Conservation (phyloP, 2,113 vertebrate genomes). For the Cyphomyrus discorhynchus region DNA sequence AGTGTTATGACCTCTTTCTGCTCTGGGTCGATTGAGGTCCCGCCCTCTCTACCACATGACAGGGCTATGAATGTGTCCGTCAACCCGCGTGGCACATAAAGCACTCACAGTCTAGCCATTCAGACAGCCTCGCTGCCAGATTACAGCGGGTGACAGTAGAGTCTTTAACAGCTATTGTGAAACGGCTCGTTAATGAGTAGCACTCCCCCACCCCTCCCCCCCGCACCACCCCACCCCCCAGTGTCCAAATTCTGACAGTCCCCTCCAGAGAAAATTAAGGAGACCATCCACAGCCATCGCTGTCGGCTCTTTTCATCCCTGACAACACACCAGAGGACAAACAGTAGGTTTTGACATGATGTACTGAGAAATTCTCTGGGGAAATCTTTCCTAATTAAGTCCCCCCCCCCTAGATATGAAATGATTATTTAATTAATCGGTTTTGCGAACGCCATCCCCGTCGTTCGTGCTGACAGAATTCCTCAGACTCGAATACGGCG, state of each 20-base stretch:
- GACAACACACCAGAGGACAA: background rate
- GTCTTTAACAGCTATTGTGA: background rate
- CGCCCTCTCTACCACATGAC: background rate
- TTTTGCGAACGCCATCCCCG: background rate
- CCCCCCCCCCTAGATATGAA: background rate
- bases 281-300: too few relatives aligned
- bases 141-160: background rate
- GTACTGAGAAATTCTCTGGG: background rate
- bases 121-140: background rate
- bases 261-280: background rate
- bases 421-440: background rate
- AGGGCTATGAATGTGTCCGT: background rate
- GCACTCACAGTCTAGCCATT: background rate
- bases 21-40: background rate
- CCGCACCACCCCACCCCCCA: background rate
- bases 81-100: background rate
- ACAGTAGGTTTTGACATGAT: background rate
- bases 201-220: background rate
- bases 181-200: background rate
- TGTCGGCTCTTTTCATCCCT: background rate
- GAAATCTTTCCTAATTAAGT: constrained; percentile 2
- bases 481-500: background rate
- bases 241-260: background rate
- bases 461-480: background rate
- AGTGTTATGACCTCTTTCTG: background rate